Conservation (phyloP, 2,888 invertebrate genomes). For the Nephrocerus scutellatus region DNA sequence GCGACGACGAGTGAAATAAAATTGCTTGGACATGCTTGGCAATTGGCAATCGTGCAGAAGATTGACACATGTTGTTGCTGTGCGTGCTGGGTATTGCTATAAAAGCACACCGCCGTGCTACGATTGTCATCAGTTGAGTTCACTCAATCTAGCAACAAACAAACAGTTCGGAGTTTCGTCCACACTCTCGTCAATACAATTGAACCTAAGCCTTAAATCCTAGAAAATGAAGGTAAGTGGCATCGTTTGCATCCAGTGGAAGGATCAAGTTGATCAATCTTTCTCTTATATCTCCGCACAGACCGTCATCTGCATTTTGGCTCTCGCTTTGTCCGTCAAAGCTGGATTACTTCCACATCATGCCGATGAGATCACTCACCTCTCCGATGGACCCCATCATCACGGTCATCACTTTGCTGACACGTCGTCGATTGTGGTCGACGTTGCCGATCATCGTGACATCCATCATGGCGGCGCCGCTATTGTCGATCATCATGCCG, state of each 20-base stretch:
- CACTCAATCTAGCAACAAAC: slow-evolving; percentile 30
- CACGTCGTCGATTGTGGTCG: slow-evolving; percentile 38
- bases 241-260: neutral
- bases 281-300: slow-evolving; percentile 12
- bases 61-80: too few relatives aligned
- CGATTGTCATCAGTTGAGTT: slow-evolving; percentile 36
- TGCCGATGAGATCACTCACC: slow-evolving; percentile 27
- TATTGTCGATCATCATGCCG: slow-evolving; percentile 29
- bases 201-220: slow-evolving; percentile 40
- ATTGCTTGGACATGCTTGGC: too few relatives aligned
- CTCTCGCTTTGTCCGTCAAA: slow-evolving; percentile 33
- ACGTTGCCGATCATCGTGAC: slow-evolving; percentile 30
- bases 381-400: too few relatives aligned
- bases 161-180: slow-evolving; percentile 27
- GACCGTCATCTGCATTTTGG: slow-evolving; percentile 40
- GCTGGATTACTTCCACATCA: slow-evolving; percentile 41
- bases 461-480: slow-evolving; percentile 24
- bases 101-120: slow-evolving; percentile 32
- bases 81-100: too few relatives aligned
- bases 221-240: slow-evolving; percentile 40
- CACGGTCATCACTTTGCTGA: slow-evolving; percentile 38
- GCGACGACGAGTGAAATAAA: too few relatives aligned
- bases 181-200: slow-evolving; percentile 25
- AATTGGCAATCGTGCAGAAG: too few relatives aligned
- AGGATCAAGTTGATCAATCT: neutral